Evolutionary conservation across 2,888 invertebrate genomes (phyloP), one percentile per base, ranked within the genome.

Genomic region (Melipona bicolor): DNA sequence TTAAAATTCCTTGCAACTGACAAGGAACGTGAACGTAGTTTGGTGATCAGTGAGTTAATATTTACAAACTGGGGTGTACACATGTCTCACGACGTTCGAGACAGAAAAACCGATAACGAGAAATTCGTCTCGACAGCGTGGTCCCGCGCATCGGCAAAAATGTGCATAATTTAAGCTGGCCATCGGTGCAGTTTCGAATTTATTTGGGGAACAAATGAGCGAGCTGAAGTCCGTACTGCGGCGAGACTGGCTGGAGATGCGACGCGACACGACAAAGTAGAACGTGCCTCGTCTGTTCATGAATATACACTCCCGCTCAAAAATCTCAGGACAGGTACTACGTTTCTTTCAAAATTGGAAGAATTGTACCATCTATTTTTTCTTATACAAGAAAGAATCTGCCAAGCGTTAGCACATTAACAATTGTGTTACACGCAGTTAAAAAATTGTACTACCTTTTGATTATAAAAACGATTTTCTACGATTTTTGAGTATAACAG

Each of bases 201-300:
- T 90, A 90, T 91, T 86, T 85, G 70, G 77, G 68, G 88, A 90
- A 90, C 88, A 90, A 91, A 90, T 86, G 89, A 90, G 89, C 88
- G 83, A 80, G 85, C 83, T 50, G 89, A 86, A 87, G 85, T 69
- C 61, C 67, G 71, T 77, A 80, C 62, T 70, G 83, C 84, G 73
- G 61, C 68, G 81, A 15, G 13, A 13, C 5, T 52, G 62, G 71
- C 77, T 67, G 62, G 79, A 84, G 77, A 79, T 76, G 85, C 83
- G 49, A 83, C 69, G 74, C 74, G 71, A 81, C 80, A 81, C 74
- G 71, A 81, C 80, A 81, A 88, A 89, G 86, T 88, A 73, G 79
- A 88, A 79, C 88, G 76, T 70, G 73, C 59, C n/a, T 32, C 19
- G 64, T 56, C 70, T 15, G 59, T 43, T 59, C 54, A 54, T 56